A percentile compares a stretch with the other conserved stretches of the same genome.
These are phyloP conservation scores for Cotesia glomerata DNA, from an alignment of 1,140 invertebrate genomes.

Conservation along the genomic window DNA sequence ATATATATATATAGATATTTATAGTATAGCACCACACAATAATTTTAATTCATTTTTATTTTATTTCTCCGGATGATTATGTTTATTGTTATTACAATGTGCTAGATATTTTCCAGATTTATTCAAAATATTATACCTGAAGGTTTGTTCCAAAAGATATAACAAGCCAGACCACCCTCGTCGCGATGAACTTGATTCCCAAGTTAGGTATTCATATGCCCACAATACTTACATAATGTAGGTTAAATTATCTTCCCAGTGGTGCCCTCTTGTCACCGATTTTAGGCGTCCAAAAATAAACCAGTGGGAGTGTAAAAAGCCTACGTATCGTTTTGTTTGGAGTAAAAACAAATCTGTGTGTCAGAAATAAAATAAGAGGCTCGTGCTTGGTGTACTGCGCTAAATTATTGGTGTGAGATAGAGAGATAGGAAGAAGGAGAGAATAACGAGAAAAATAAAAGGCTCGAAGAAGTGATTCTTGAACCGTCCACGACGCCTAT, in stretches of 20 bases:
- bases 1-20: no score
- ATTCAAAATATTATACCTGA: not conserved
- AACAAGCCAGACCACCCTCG: slow-evolving; percentile 14
- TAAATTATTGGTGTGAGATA: not conserved
- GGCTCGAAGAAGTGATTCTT: slow-evolving; percentile 46
- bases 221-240: slow-evolving; percentile 20
- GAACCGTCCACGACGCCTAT: slow-evolving; percentile 37
- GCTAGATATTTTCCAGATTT: not conserved
- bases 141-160: not conserved
- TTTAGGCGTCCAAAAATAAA: no score
- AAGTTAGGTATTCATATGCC: not conserved
- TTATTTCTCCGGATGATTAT: not conserved
- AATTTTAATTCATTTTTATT: no score
- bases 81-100: not conserved
- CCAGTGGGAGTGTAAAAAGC: no score
- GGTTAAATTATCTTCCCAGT: slow-evolving; percentile 31
- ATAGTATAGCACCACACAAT: no score
- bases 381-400: not conserved
- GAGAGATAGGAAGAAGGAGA: not conserved
- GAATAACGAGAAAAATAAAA: slow-evolving; percentile 17
- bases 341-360: no score
- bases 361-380: not conserved
- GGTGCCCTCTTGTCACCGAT: slow-evolving; percentile 36
- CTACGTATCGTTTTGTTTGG: no score
- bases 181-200: not conserved